Evolutionary conservation across 2,113 vertebrate genomes (phyloP).

Genomic region (Equus quagga): DNA sequence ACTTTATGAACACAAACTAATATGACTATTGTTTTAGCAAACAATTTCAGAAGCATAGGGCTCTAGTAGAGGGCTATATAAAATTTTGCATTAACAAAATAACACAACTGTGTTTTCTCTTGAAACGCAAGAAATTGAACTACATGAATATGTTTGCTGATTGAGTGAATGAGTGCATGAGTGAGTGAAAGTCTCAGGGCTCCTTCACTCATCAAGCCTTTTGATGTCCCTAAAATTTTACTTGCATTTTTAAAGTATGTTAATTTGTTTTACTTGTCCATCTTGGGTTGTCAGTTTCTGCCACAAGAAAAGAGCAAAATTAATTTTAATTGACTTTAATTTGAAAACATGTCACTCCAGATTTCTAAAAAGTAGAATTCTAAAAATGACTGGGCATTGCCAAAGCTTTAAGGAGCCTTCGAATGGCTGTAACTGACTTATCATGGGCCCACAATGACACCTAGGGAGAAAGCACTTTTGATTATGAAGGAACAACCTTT

Average conservation of each 20-base stretch:
- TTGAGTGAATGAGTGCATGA: background rate
- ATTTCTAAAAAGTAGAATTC: slow-evolving; percentile 60
- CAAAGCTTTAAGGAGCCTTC: background rate
- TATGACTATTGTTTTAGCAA: slow-evolving; percentile 42
- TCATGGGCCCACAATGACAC: background rate
- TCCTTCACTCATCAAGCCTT: background rate
- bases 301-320: slow-evolving; percentile 51
- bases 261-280: slow-evolving; percentile 30
- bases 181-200: background rate
- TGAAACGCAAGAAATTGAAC: background rate
- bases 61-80: background rate
- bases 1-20: slow-evolving; percentile 46
- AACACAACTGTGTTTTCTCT: background rate
- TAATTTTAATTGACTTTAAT: slow-evolving; percentile 50
- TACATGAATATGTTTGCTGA: background rate
- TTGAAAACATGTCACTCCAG: slow-evolving; percentile 43
- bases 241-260: background rate
- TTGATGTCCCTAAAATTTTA: background rate
- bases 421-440: background rate
- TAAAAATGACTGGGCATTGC: background rate
- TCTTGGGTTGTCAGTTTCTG: slow-evolving; percentile 23
- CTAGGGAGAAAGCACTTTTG: background rate
- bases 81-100: slow-evolving; percentile 13
- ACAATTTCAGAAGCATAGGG: slow-evolving; percentile 21
- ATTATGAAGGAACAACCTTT: background rate